These are phyloP conservation scores for Drosophila arawakana DNA, from an alignment of 1,140 invertebrate genomes.

Conservation along the genomic window DNA sequence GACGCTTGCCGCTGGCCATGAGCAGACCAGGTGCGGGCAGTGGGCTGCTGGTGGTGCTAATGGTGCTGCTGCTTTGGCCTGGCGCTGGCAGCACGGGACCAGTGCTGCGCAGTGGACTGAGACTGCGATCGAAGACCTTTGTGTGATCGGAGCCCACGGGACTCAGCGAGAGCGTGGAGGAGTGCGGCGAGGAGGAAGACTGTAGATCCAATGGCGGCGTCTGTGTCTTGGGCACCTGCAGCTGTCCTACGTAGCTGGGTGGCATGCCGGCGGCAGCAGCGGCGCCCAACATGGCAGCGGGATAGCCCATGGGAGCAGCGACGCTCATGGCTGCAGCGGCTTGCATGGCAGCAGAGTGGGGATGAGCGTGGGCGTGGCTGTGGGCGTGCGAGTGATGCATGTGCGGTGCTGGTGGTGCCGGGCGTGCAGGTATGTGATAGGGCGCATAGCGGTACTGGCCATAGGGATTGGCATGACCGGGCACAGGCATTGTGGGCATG, in stretches of 20 bases:
- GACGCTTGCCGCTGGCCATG: conserved; percentile 72
- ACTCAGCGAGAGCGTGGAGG: conserved; percentile 80
- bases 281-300: conserved; percentile 58
- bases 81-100: neutral
- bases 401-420: conserved; percentile 79
- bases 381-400: conserved; percentile 78
- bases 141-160: conserved; percentile 82
- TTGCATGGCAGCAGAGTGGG: conserved; percentile 43
- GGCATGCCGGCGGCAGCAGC: conserved; percentile 64
- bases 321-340: conserved; percentile 46
- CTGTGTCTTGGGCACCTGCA: conserved; percentile 69
- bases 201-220: conserved; percentile 82
- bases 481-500: conserved; percentile 85
- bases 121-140: conserved; percentile 74
- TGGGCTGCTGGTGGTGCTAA: conserved; percentile 54
- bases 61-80: neutral
- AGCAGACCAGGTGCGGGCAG: conserved; percentile 68
- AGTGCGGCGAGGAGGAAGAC: conserved; percentile 82
- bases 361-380: conserved; percentile 57
- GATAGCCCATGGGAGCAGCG: conserved; percentile 53
- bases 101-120: conserved; percentile 49
- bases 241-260: conserved; percentile 51
- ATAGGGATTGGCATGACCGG: conserved; percentile 77
- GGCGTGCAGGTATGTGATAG: conserved; percentile 82
- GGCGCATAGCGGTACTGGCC: conserved; percentile 84